Evolutionary conservation across 2,888 invertebrate genomes (phyloP).

Genomic region (Diogma glabrata): DNA sequence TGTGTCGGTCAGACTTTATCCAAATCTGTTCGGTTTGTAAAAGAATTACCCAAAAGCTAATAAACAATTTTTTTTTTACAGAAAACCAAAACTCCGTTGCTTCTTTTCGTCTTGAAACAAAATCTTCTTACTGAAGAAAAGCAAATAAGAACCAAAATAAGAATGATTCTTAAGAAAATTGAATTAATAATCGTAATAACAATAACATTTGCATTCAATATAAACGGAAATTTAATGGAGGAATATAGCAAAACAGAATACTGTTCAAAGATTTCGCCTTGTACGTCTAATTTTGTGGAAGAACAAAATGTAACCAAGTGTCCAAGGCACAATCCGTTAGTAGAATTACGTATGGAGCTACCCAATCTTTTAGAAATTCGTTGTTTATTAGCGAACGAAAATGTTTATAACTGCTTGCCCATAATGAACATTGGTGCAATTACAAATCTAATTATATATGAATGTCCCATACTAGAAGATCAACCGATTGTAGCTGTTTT

Average conservation of each 20-base stretch:
- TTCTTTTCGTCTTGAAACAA: too few species aligned
- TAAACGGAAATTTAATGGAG: too few species aligned
- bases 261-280: conserved; percentile 21
- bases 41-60: too few species aligned
- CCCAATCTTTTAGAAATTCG: conserved; percentile 29
- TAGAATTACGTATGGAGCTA: conserved; percentile 29
- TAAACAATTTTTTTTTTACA: too few species aligned
- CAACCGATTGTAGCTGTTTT: conserved; percentile 36
- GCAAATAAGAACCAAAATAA: too few species aligned
- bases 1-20: too few species aligned
- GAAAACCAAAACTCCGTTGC: too few species aligned
- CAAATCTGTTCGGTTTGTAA: too few species aligned
- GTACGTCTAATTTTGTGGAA: conserved; percentile 28
- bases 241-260: conserved; percentile 7
- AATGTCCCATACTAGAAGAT: conserved; percentile 33
- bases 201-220: too few species aligned
- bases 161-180: too few species aligned
- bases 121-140: too few species aligned
- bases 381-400: conserved; percentile 28
- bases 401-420: conserved; percentile 29
- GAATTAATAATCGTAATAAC: too few species aligned
- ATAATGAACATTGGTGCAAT: conserved; percentile 27
- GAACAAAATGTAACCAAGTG: conserved; percentile 32
- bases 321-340: conserved; percentile 27
- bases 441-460: conserved; percentile 29